phyloP scores from a whole-genome alignment of 2,113 vertebrate species.

The Crotophaga sulcirostris region DNA sequence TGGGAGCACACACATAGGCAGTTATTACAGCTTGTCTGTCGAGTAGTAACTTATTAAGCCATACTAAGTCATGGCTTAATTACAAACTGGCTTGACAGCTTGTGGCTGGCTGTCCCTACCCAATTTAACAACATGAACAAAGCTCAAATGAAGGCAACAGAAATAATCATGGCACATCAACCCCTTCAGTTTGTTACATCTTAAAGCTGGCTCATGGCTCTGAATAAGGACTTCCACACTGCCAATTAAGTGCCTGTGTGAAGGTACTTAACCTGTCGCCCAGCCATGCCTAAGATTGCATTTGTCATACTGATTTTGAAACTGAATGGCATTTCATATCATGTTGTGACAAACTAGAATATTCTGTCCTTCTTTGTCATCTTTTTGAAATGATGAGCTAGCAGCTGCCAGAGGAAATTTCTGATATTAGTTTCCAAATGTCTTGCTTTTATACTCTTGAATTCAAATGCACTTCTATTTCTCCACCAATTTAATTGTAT shows the following conservation, averaged over 20 bases:
- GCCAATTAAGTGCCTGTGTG: background rate
- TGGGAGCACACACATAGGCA: background rate
- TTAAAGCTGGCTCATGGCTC: slow-evolving; percentile 21
- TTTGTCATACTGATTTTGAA: slow-evolving; percentile 13
- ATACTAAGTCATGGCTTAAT: slow-evolving; percentile 54
- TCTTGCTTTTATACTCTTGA: background rate
- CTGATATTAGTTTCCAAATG: background rate
- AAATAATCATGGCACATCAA: slow-evolving; percentile 8
- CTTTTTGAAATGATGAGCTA: background rate
- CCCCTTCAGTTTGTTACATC: background rate
- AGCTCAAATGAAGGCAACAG: slow-evolving; percentile 29
- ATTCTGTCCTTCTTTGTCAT: background rate
- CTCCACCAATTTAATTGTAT: background rate
- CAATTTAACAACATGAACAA: slow-evolving; percentile 18
- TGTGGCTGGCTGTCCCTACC: slow-evolving; percentile 41
- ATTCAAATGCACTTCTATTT: background rate
- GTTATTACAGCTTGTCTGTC: slow-evolving; percentile 24
- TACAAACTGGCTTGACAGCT: slow-evolving; percentile 62
- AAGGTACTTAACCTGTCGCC: slow-evolving; percentile 27
- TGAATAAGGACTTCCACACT: background rate
- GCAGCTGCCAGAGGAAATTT: background rate
- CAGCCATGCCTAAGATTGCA: background rate
- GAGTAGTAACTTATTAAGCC: slow-evolving; percentile 40
- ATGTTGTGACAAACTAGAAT: background rate
- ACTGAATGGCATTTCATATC: background rate